A percentile compares a stretch with the other conserved stretches of the same genome.
Evolutionary conservation across 2,797 vertebrate genomes (phyloP).

Genomic region (Macropus fuliginosus): DNA sequence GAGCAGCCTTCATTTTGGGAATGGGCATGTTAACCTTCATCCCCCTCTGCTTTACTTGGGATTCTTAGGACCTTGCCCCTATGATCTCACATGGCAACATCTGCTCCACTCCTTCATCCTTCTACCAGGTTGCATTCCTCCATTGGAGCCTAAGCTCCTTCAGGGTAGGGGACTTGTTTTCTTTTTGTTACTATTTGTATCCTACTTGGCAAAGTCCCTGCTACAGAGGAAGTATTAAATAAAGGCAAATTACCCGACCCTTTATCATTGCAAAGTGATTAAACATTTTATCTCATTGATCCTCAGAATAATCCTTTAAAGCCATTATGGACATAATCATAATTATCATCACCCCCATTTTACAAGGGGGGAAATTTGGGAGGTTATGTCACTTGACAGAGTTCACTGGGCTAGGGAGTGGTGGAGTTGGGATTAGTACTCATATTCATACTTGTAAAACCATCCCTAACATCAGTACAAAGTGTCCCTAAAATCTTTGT

Average conservation of each 20-base stretch:
- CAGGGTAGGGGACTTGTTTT: neutral
- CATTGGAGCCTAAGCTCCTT: neutral
- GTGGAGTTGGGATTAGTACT: neutral
- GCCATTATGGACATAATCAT: neutral
- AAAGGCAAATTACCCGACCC: neutral
- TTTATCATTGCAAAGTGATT: neutral
- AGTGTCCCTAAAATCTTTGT: neutral
- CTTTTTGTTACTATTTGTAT: neutral
- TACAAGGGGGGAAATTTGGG: neutral
- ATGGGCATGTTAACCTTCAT: neutral
- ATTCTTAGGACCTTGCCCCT: neutral
- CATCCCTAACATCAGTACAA: fast-evolving
- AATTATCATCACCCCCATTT: neutral
- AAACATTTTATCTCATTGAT: neutral
- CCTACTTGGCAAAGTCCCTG: neutral
- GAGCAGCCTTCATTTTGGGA: neutral
- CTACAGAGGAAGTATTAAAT: neutral
- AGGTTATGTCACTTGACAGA: neutral
- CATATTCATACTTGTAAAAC: neutral
- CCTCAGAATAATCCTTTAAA: neutral
- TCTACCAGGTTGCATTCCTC: neutral
- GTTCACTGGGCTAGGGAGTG: neutral
- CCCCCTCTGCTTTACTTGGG: neutral
- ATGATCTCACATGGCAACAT: neutral
- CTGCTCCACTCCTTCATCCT: neutral